A percentile compares a stretch with the other conserved stretches of the same genome.
phyloP scores from a whole-genome alignment of 2,888 invertebrate genomes.

The Phyllotreta striolata region DNA sequence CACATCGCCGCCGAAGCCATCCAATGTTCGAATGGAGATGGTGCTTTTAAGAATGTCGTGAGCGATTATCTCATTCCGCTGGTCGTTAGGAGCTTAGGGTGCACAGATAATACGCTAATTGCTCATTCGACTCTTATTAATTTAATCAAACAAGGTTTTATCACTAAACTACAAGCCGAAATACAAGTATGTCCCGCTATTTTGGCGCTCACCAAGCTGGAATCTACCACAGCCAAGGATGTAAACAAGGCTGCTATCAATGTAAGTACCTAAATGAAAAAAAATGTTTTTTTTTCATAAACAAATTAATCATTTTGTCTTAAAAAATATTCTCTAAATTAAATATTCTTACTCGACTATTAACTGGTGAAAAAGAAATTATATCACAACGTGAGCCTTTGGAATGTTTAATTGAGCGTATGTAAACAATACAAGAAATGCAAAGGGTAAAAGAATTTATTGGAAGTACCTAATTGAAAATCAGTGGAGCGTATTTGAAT shows the following conservation, averaged over 20 bases:
- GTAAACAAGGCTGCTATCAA: conserved; percentile 64
- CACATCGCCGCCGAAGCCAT: conserved; percentile 70
- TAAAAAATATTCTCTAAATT: background rate
- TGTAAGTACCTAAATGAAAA: conserved; percentile 61
- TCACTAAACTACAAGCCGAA: conserved; percentile 68
- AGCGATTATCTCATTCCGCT: conserved; percentile 69
- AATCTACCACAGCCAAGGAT: conserved; percentile 62
- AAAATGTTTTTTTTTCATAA: too few species aligned
- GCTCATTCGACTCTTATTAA: conserved; percentile 70
- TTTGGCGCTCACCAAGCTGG: conserved; percentile 65
- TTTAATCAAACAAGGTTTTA: conserved; percentile 70
- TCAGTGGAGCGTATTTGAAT: too few species aligned
- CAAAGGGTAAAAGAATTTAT: too few species aligned
- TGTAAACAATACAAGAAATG: too few species aligned
- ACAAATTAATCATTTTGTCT: too few species aligned
- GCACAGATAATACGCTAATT: conserved; percentile 69
- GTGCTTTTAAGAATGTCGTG: conserved; percentile 64
- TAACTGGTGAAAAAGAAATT: too few species aligned
- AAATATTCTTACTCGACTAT: too few species aligned
- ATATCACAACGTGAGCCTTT: too few species aligned
- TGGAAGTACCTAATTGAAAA: too few species aligned
- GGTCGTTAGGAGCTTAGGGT: conserved; percentile 69
- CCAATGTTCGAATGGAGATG: conserved; percentile 61
- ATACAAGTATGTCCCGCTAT: conserved; percentile 72
- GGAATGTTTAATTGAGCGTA: too few species aligned